Evolutionary conservation across 1,140 invertebrate species (phyloP), one percentile per base, ranked within the genome.

Genomic region (Anagrus nilaparvatae): DNA sequence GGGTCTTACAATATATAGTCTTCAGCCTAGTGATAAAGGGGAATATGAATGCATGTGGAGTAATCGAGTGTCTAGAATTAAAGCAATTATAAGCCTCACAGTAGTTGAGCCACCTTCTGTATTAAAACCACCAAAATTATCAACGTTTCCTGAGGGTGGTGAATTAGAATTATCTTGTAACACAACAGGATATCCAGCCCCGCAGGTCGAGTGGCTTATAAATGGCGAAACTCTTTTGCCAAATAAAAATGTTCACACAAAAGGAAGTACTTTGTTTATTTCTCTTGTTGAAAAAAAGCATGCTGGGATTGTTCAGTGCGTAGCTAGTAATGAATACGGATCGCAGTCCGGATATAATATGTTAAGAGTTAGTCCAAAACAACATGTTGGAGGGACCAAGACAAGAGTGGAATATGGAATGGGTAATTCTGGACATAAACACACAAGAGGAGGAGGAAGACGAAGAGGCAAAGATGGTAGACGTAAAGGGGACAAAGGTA

Each of bases 241-340:
- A 4, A 67, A 63, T 37, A 78, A 79, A 45, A 58, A 60, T 14
- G 39, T 64, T 8, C 55, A 66, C 14, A 60, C 69, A 44, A 48
- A 52, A 73, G 78, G 72, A 24, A 65, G 68, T 4, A 75, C 70
- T 14, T 57, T 87, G 7, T 60, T 69, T 14, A 78, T 92, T 40
- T 69, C 73, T 2, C 72, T 73, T 4, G 79, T 86, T 0, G 77
- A 84, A 52, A 88, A 88, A 54, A 73, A 75, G 3, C 85, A 92
- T 55, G 84, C 85, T 1, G 90, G 91, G 1, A 81, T 91, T 14
- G 82, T 91, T 40, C 88, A 94, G 56, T 91, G 88, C 59, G 85
- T 93, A 51, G 88, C 85, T 0, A 79, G 75, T 43, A 94, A 92
- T 64, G 61, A 72, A n/a, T 71, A 87, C 10, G 87, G 85, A 16